Conservation (phyloP, 2,888 invertebrate species). For the Elaeidobius kamerunicus region DNA sequence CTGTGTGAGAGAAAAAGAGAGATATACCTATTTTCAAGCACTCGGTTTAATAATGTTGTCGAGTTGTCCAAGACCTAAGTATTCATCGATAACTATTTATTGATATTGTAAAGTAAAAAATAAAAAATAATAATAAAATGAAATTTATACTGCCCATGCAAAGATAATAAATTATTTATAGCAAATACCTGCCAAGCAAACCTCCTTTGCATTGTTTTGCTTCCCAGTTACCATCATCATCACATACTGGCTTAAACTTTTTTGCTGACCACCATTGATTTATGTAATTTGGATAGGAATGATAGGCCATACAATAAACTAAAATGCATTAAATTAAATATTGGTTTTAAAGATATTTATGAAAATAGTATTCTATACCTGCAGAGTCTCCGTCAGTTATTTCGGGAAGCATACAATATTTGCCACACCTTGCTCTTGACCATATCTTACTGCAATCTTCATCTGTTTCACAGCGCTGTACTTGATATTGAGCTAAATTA, state of each 20-base stretch:
- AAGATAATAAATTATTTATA: not conserved
- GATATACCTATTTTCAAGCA: no score
- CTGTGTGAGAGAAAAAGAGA: no score
- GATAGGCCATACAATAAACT: slow-evolving; percentile 37
- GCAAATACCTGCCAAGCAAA: slow-evolving; percentile 55
- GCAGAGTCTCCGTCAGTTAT: not conserved
- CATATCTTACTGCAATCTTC: slow-evolving; percentile 10
- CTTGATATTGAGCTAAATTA: slow-evolving; percentile 4
- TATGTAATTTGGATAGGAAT: slow-evolving; percentile 33
- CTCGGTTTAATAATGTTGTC: no score
- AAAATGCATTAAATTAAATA: no score
- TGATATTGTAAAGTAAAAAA: no score
- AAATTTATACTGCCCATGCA: not conserved
- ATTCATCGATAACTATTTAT: no score
- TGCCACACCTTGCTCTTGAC: slow-evolving; percentile 12
- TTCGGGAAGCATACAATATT: slow-evolving; percentile 19
- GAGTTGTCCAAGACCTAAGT: no score
- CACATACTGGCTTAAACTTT: slow-evolving; percentile 51
- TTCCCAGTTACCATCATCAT: slow-evolving; percentile 57
- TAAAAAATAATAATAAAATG: not conserved
- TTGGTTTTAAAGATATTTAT: no score
- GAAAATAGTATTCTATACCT: no score
- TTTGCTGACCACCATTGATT: slow-evolving; percentile 33
- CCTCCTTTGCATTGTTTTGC: slow-evolving; percentile 68
- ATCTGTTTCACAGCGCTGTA: slow-evolving; percentile 8